A percentile compares a stretch with the other conserved stretches of the same genome.
Evolutionary conservation across 2,888 invertebrate species (phyloP).

Genomic region (Pseudoips prasinana): DNA sequence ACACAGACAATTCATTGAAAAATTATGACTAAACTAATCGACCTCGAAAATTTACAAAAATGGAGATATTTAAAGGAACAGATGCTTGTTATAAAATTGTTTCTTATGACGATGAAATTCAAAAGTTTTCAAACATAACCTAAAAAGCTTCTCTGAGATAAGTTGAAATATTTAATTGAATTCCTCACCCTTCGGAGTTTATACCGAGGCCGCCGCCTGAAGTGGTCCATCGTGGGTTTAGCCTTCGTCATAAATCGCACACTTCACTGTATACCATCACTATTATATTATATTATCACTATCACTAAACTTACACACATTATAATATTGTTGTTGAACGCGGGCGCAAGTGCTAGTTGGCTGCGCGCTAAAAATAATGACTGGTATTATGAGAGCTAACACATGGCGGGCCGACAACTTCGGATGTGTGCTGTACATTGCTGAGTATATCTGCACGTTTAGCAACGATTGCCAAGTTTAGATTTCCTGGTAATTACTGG

Average conservation of each 20-base stretch:
- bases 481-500: too few species aligned
- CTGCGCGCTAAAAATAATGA: slow-evolving; percentile 70
- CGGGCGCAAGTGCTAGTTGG: slow-evolving; percentile 47
- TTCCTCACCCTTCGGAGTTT: slow-evolving; percentile 49
- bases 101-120: too few species aligned
- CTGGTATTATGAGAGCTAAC: slow-evolving; percentile 32
- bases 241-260: slow-evolving; percentile 74
- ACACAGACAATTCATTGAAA: slow-evolving; percentile 18
- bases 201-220: slow-evolving; percentile 61
- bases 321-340: slow-evolving; percentile 33
- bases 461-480: background rate
- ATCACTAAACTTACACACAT: slow-evolving; percentile 30
- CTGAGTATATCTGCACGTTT: slow-evolving; percentile 1
- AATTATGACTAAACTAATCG: background rate
- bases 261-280: slow-evolving; percentile 46
- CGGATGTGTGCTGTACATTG: slow-evolving; percentile 29
- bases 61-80: too few species aligned
- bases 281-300: slow-evolving; percentile 33
- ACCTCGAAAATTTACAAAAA: too few species aligned
- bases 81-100: too few species aligned
- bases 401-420: slow-evolving; percentile 15
- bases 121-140: slow-evolving; percentile 49
- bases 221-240: slow-evolving; percentile 57
- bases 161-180: slow-evolving; percentile 42
- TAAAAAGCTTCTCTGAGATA: slow-evolving; percentile 30